Evolutionary conservation across 2,888 invertebrate species (phyloP).

Genomic region (Chrysolina oricalcia): DNA sequence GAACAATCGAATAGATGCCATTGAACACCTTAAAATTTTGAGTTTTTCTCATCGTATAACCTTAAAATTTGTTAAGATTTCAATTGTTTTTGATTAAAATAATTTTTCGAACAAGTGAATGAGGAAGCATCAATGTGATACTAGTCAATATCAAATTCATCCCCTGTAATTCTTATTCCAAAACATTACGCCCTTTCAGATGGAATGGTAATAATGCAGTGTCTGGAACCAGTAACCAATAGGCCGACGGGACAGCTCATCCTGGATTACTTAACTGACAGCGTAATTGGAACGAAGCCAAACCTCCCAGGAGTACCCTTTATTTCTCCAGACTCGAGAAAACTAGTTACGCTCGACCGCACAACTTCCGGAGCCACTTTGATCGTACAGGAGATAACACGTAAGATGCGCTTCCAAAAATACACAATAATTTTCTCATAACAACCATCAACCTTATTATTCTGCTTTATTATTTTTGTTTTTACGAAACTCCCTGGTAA

Average conservation of each 20-base stretch:
- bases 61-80: too few species aligned
- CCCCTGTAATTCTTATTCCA: not conserved
- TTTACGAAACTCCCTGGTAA: too few species aligned
- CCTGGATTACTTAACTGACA: conserved; percentile 83
- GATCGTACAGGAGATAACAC: conserved; percentile 78
- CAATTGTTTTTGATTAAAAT: too few species aligned
- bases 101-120: too few species aligned
- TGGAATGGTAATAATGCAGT: conserved; percentile 82
- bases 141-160: too few species aligned
- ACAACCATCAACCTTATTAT: too few species aligned
- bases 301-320: conserved; percentile 78
- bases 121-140: too few species aligned
- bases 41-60: too few species aligned
- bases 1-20: too few species aligned
- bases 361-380: conserved; percentile 75
- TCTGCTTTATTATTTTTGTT: too few species aligned
- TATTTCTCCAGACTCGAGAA: conserved; percentile 82
- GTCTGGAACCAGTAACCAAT: conserved; percentile 79
- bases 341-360: conserved; percentile 80
- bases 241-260: conserved; percentile 79
- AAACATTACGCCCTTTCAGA: conserved; percentile 70
- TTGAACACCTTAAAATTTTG: too few species aligned
- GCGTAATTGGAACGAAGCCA: conserved; percentile 78
- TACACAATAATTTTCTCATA: not conserved
- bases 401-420: conserved; percentile 65